Percentiles rank a stretch among this genome's conserved stretches.
phyloP scores from a whole-genome alignment of 2,888 invertebrate genomes.

The Calephelis perditalis region DNA sequence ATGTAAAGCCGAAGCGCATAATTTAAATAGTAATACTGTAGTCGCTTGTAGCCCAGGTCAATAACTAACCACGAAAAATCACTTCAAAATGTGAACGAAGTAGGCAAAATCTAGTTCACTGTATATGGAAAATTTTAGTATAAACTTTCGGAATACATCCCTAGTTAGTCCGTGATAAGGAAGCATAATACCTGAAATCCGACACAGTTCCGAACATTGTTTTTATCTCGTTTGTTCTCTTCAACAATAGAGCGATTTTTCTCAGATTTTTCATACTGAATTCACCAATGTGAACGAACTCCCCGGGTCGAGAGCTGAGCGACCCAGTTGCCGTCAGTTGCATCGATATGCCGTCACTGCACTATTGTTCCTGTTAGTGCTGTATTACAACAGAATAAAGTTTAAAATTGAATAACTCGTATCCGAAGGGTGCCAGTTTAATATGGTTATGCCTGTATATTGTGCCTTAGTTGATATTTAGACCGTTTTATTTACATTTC shows the following conservation, averaged over 20 bases:
- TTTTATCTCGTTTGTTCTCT: slow-evolving; percentile 19
- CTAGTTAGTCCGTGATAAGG: slow-evolving; percentile 4
- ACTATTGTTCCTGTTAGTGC: slow-evolving; percentile 1
- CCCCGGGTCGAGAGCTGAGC: slow-evolving; percentile 54
- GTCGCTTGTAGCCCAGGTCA: too few relatives aligned
- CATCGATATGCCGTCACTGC: slow-evolving; percentile 14
- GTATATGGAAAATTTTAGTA: too few relatives aligned
- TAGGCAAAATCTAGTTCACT: too few relatives aligned
- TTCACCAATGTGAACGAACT: slow-evolving; percentile 40
- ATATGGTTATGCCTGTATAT: background rate
- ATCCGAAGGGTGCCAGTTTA: background rate
- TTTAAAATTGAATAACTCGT: slow-evolving; percentile 14
- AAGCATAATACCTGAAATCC: slow-evolving; percentile 5
- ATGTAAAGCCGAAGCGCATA: too few relatives aligned
- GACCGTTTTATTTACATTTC: slow-evolving; percentile 4
- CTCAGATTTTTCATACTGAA: slow-evolving; percentile 35
- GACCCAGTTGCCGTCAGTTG: slow-evolving; percentile 50
- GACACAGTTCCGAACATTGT: slow-evolving; percentile 7
- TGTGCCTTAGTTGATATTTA: background rate
- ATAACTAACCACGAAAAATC: too few relatives aligned
- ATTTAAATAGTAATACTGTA: too few relatives aligned
- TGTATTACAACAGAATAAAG: slow-evolving; percentile 11
- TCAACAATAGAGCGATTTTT: slow-evolving; percentile 18
- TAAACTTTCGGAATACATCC: background rate
- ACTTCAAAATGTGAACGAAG: too few relatives aligned